Evolutionary conservation across 2,888 invertebrate species (phyloP).

Genomic region (Apoda limacodes): DNA sequence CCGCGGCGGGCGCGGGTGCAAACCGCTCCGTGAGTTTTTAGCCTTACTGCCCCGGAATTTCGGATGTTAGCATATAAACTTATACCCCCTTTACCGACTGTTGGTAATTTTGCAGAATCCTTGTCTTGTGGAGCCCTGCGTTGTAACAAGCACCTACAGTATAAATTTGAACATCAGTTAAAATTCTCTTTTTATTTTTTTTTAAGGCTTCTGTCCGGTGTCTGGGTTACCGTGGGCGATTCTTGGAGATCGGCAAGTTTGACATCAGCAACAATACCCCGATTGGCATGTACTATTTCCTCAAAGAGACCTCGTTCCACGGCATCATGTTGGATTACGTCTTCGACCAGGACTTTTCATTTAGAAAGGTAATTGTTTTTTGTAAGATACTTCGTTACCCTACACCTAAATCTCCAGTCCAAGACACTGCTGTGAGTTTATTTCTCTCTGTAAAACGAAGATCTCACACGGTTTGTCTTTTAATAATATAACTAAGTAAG

Average conservation of each 20-base stretch:
- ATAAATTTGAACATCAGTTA: too few relatives aligned
- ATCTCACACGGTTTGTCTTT: background rate
- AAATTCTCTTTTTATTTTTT: too few relatives aligned
- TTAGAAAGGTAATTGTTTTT: slow-evolving; percentile 39
- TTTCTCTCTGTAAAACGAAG: background rate
- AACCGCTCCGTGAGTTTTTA: too few relatives aligned
- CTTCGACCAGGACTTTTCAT: slow-evolving; percentile 47
- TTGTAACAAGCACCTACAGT: too few relatives aligned
- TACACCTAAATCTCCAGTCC: background rate
- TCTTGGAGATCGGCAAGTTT: slow-evolving; percentile 85
- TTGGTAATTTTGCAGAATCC: too few relatives aligned
- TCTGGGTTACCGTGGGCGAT: slow-evolving; percentile 71
- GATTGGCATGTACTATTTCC: slow-evolving; percentile 76
- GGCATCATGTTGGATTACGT: slow-evolving; percentile 66
- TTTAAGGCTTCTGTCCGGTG: slow-evolving; percentile 63
- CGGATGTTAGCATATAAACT: too few relatives aligned
- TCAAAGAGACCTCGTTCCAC: slow-evolving; percentile 69
- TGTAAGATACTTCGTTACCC: background rate
- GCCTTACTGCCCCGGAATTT: too few relatives aligned
- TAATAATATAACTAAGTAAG: background rate
- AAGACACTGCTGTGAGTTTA: background rate
- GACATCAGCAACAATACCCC: slow-evolving; percentile 78
- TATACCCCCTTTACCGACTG: too few relatives aligned
- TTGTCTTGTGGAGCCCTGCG: too few relatives aligned
- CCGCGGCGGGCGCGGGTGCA: too few relatives aligned